These are phyloP conservation scores for Pipra filicauda DNA, from an alignment of 2,113 vertebrate genomes.

Conservation along the genomic window DNA sequence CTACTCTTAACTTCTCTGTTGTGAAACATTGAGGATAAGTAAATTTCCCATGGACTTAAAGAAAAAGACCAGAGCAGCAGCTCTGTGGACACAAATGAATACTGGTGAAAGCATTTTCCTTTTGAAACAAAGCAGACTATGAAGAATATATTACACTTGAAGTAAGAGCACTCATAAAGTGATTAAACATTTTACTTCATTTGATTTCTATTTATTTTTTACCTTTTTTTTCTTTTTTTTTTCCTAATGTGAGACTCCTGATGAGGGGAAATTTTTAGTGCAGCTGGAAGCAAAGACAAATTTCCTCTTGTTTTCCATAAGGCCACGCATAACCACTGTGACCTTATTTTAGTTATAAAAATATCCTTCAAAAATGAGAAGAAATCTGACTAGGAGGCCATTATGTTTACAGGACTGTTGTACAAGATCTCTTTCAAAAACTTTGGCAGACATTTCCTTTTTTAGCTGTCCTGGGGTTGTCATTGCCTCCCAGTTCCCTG, in stretches of 20 bases:
- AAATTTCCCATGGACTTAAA: background rate
- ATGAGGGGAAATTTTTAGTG: background rate
- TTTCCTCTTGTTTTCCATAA: background rate
- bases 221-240: too few relatives aligned
- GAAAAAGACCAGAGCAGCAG: background rate
- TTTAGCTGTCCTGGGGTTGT: background rate
- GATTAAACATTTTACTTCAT: background rate
- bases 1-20: background rate
- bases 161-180: background rate
- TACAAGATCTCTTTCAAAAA: background rate
- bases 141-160: background rate
- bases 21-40: background rate
- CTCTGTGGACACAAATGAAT: background rate
- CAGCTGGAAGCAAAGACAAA: background rate
- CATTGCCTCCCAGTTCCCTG: background rate
- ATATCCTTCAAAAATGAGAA: background rate
- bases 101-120: background rate
- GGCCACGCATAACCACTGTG: background rate
- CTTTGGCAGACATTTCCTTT: background rate
- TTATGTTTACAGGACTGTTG: background rate
- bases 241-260: background rate
- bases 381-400: background rate
- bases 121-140: background rate
- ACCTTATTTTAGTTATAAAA: background rate
- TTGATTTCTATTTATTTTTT: background rate